Base-by-base conservation (phyloP, 2,888 invertebrate species). In the Prosapia bicincta region DNA sequence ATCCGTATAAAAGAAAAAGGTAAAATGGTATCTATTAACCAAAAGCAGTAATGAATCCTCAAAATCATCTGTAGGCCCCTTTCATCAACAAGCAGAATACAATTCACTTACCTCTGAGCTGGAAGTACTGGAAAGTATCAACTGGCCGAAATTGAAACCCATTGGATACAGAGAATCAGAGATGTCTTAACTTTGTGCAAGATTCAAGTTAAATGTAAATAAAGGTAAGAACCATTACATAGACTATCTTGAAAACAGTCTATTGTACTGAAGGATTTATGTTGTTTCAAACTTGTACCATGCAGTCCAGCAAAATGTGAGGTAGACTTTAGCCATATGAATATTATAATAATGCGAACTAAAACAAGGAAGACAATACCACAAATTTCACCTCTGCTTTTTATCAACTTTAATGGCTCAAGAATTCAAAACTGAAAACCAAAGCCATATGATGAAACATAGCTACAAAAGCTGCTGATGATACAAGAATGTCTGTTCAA, bases 21-120 rank as follows among this genome's bases (percentile, higher is more conserved):
- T 32, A 70, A 70, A 32, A 28, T 70, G 30, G 38, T 13, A 70
- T 15, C 23, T 20, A 70, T 32, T 38, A 70, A 70, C 70, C 70
- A 70, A 38, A 38, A 38, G 38, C 38, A 38, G 38, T 13, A 38
- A 38, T 2, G 38, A 38, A 38, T 38, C 38, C 9, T 38, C 38
- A 38, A 38, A n/a, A n/a, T n/a, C 13, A 38, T 2, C 38, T 38
- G 38, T 15, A 38, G 2, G 38, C 7, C 38, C 38, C 38, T 38
- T 15, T 15, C 38, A 13, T 38, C 38, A 38, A 10, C 38, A 38
- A 38, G 38, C 10, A 38, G 38, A 38, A 38, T 38, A 38, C 7
- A 38, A 38, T 13, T 38, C 38, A 38, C 38, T 38, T 38, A 9
- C 15, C 3, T 38, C 38, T 38, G 38, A 5, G 9, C 30, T 30